Evolutionary conservation across 2,888 invertebrate species (phyloP), one percentile per base, ranked within the genome.

Genomic region (Leptinotarsa peninsularis): DNA sequence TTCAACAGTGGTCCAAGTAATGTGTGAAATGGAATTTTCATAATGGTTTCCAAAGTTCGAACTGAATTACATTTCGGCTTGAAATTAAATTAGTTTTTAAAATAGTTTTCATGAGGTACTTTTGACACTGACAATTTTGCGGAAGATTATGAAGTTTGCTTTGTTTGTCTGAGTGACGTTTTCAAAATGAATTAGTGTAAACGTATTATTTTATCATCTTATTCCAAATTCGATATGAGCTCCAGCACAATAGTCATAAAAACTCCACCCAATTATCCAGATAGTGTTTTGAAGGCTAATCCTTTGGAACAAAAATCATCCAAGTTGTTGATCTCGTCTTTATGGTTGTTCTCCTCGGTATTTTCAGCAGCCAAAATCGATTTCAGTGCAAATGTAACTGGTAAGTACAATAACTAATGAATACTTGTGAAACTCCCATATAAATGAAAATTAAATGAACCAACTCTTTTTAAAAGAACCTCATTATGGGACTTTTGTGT

Each of bases 21-120:
- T 33, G 84, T 82, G 76, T 85, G 80, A 77, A 86, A 86, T 49
- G 85, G 85, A 60, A 85, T 76, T 82, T 85, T 86, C 85, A 86
- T 85, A 67, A 72, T 82, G 76, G 75, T 77, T 76, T 78, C 73
- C 58, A 52, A 23, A 56, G 33, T 23, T 17, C 17, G 21, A 56
- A 54, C 17, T 71, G 23, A 54, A 63, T 63, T 33, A 60, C 68
- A 69, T 67, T 43, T 56, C 52, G 60, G 43, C 63, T 63, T 66
- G 60, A 63, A 27, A 69, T 63, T 43, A 21, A 54, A 67, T 73
- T 73, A 49, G 5, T 23, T 23, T 23, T 23, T 23, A 23, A 23
- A 23, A 67, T 66, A 52, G 63, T 33, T 63, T 73, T 69, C n/a
- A 27, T 50, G 68, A 49, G 67, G 72, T 72, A 71, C 67, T 76